A percentile compares a stretch with the other conserved stretches of the same genome.
These are phyloP conservation scores for Lathronympha strigana DNA, from an alignment of 2,888 invertebrate species.

Conservation along the genomic window DNA sequence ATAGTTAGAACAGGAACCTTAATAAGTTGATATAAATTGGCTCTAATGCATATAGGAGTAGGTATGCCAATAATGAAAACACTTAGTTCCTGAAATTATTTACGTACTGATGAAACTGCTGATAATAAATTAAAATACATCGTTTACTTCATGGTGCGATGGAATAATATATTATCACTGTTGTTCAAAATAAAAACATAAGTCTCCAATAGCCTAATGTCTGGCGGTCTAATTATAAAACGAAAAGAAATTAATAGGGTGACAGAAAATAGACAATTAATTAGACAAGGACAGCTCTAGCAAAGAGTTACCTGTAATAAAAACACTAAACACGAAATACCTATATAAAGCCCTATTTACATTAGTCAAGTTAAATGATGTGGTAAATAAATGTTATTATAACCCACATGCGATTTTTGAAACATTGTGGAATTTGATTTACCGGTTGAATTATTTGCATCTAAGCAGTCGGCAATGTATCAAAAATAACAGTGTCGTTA, in stretches of 20 bases:
- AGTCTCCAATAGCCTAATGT: conserved; percentile 1
- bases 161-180: conserved; percentile 4
- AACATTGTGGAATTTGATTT: no score
- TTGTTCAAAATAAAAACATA: conserved; percentile 23
- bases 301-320: no score
- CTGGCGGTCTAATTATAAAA: conserved; percentile 32
- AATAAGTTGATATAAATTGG: background rate
- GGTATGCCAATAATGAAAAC: background rate
- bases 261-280: conserved; percentile 27
- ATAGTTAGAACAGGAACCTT: background rate
- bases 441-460: no score
- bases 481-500: no score
- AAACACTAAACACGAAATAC: no score
- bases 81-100: background rate
- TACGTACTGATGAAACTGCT: background rate
- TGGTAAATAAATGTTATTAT: no score
- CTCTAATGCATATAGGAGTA: no score
- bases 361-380: no score
- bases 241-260: conserved; percentile 25
- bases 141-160: conserved; percentile 20
- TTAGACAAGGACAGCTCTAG: conserved; percentile 16
- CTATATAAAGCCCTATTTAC: no score
- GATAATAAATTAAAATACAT: conserved; percentile 5
- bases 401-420: no score
- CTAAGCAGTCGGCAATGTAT: no score